phyloP scores from a whole-genome alignment of 2,888 invertebrate species.

The Cyaniris semiargus region DNA sequence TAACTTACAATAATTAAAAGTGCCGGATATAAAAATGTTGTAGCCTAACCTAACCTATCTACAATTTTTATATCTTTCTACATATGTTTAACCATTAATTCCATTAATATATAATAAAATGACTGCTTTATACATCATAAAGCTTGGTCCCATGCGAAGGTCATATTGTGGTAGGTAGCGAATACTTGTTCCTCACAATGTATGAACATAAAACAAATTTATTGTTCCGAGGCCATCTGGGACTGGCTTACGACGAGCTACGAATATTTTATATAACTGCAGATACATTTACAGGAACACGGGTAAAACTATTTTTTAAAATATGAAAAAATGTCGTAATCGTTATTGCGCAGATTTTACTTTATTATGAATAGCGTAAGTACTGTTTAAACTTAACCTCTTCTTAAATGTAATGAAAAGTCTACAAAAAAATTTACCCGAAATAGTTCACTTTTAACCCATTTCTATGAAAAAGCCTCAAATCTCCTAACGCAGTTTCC shows the following conservation, averaged over 20 bases:
- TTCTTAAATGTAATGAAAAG: not conserved
- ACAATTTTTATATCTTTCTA: no score
- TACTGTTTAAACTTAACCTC: not conserved
- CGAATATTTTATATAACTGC: constrained; percentile 21
- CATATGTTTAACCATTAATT: no score
- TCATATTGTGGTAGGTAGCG: constrained; percentile 13
- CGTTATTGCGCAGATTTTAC: not conserved
- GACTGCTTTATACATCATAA: not conserved
- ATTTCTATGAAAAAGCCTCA: not conserved
- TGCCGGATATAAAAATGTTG: no score
- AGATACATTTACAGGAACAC: not conserved
- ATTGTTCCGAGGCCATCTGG: constrained; percentile 18
- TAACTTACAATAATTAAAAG: no score
- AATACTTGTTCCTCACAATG: constrained; percentile 15
- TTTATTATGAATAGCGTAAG: no score
- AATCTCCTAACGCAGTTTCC: constrained; percentile 4
- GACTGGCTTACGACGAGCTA: constrained; percentile 12
- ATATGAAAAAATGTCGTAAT: not conserved
- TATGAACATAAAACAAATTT: constrained; percentile 22
- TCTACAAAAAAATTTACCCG: not conserved
- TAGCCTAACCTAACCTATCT: no score
- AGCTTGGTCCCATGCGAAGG: not conserved
- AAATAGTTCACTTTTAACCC: not conserved
- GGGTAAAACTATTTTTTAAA: not conserved
- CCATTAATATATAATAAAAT: no score